A percentile compares a stretch with the other conserved stretches of the same genome.
phyloP scores from a whole-genome alignment of 2,888 invertebrate genomes.

The Lasioglossum figueresi region DNA sequence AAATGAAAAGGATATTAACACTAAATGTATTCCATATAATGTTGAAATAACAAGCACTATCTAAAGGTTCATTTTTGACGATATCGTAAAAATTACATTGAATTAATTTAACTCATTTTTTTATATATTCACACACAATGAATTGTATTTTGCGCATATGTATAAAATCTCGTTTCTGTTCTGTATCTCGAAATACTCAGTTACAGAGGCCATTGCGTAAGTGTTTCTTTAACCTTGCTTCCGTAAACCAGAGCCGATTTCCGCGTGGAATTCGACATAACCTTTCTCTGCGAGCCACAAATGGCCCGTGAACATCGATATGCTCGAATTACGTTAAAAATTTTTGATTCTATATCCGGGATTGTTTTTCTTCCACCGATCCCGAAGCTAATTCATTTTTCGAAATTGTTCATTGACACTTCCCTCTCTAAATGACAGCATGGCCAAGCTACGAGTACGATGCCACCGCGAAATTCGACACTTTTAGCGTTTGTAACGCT shows the following conservation, averaged over 20 bases:
- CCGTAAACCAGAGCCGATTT: conserved; percentile 47
- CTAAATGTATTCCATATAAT: no score
- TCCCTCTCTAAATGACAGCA: neutral
- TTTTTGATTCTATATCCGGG: neutral
- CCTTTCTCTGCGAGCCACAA: conserved; percentile 45
- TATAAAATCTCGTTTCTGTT: neutral
- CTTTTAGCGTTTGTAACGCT: conserved; percentile 37
- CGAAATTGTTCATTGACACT: neutral
- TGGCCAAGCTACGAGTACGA: neutral
- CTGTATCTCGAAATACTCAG: neutral
- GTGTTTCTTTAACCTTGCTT: conserved; percentile 68
- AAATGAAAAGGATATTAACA: no score
- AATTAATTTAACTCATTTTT: no score
- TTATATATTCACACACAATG: no score
- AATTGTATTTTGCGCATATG: no score
- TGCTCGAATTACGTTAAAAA: conserved; percentile 3
- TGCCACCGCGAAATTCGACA: conserved; percentile 15
- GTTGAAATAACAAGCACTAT: no score
- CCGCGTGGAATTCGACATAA: conserved; percentile 34
- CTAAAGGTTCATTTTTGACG: no score
- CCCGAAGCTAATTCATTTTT: neutral
- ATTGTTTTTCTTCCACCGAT: neutral
- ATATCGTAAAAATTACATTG: no score
- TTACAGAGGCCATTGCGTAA: conserved; percentile 52
- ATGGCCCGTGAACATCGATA: neutral